Base-by-base conservation (phyloP, 2,888 invertebrate genomes). In the Cyrtodaria siliqua region DNA sequence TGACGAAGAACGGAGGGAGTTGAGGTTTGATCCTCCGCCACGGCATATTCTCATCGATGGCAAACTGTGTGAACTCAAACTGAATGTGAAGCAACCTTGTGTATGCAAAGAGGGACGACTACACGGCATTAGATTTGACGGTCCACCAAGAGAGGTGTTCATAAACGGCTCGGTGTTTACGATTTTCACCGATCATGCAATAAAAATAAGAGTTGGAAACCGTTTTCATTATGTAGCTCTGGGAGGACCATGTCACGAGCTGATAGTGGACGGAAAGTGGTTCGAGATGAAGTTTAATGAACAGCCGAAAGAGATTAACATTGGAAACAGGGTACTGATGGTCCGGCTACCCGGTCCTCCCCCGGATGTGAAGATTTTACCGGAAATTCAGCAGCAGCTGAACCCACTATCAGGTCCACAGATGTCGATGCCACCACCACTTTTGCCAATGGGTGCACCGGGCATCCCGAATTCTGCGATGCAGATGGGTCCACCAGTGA, bases 201-300 rank as follows among this genome's bases (percentile, higher is more conserved):
- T 87, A 1, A 90, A 88, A 64, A 68, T 98, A 96, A 69, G 82
- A 29, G 81, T 88, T 26, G 88, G 87, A n/a, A 79, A 76, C 20
- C 72, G 88, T 14, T 86, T 88, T 27, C 90, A 91, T 59, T 87
- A 87, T 56, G 75, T 92, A 26, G 91, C 91, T 0, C 88, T 93
- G 71, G 92, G 93, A 47, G 93, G 93, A 1, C 93, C 93, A 9
- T 92, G 91, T n/a, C 91, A 91, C 84, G 93, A 93, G 74, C 80
- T 93, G 12, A 91, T 92, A 33, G 88, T 92, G 44, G 91, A 92
- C 85, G 91, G 92, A 0, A 89, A 90, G 76, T 91, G 91, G 89
- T 91, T 87, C 92, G 98, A 98, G 91, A 97, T 97, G 87, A 97
- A 96, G 92, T 99, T 99, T 92, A 97, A 97, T 38, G 98, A 97